A percentile compares a stretch with the other conserved stretches of the same genome.
These are phyloP conservation scores for Catocala sponsa DNA, from an alignment of 2,888 invertebrate species.

Conservation along the genomic window DNA sequence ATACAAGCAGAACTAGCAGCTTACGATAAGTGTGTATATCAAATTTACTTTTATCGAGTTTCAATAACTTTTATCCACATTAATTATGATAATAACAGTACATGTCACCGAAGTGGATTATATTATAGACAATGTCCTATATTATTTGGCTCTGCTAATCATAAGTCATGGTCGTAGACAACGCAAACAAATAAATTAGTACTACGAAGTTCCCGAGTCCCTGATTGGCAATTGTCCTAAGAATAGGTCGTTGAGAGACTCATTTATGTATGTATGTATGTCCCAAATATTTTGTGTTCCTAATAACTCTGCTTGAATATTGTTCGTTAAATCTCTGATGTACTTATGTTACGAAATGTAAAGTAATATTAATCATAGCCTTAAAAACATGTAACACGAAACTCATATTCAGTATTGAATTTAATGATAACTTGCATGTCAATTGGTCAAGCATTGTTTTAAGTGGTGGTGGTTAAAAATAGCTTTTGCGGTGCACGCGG, in stretches of 20 bases:
- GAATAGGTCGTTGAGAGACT: constrained; percentile 53
- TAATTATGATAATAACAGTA: not conserved
- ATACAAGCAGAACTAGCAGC: too few species aligned
- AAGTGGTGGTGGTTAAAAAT: too few species aligned
- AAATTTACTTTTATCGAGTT: too few species aligned
- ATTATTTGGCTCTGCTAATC: constrained; percentile 24
- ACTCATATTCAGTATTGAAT: too few species aligned
- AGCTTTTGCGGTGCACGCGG: too few species aligned
- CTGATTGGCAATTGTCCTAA: constrained; percentile 62
- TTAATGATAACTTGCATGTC: too few species aligned
- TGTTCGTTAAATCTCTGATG: constrained; percentile 15
- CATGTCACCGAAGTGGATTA: constrained; percentile 14
- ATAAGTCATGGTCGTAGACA: constrained; percentile 39
- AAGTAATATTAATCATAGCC: too few species aligned
- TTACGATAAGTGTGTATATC: too few species aligned
- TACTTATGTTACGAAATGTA: not conserved
- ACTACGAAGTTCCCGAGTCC: constrained; percentile 30
- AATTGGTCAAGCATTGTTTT: too few species aligned
- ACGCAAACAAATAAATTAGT: constrained; percentile 63
- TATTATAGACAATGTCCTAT: constrained; percentile 7
- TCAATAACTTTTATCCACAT: too few species aligned
- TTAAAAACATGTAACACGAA: too few species aligned
- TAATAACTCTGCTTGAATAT: constrained; percentile 56
- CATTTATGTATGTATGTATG: constrained; percentile 27
- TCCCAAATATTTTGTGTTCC: constrained; percentile 50